Conservation (phyloP, 2,113 vertebrate genomes). For the Hyperoodon ampullatus region DNA sequence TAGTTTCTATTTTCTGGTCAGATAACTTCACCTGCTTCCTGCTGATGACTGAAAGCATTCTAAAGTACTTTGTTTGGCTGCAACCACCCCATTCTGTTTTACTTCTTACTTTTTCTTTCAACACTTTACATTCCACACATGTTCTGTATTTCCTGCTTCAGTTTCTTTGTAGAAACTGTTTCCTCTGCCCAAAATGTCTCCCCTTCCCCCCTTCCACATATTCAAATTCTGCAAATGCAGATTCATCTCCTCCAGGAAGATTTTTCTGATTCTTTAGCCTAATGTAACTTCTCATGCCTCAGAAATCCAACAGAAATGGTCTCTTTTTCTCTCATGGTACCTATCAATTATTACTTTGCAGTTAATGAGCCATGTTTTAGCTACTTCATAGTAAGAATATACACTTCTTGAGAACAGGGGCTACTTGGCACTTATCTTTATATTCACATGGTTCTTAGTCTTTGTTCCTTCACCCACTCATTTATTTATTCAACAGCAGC, state of each 20-base stretch:
- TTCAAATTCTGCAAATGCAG: neutral
- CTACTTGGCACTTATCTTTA: neutral
- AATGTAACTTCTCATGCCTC: neutral
- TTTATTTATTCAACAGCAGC: neutral
- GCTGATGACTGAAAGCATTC: neutral
- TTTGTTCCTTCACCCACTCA: neutral
- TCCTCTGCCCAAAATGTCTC: neutral
- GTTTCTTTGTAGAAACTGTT: neutral
- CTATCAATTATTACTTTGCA: neutral
- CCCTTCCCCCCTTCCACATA: neutral
- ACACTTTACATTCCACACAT: neutral
- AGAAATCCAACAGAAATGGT: neutral
- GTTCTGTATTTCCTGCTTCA: neutral
- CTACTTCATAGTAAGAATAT: neutral
- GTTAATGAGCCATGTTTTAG: neutral
- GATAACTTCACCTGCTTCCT: conserved; percentile 34
- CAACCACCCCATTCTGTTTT: neutral
- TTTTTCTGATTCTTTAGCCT: neutral
- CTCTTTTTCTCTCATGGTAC: neutral
- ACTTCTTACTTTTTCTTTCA: neutral
- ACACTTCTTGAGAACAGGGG: neutral
- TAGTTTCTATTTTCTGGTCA: neutral
- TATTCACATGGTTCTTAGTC: neutral
- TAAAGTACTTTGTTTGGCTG: neutral
- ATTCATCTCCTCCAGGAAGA: neutral